phyloP scores from a whole-genome alignment of 2,888 invertebrate species.

The Ennomos quercinarius region DNA sequence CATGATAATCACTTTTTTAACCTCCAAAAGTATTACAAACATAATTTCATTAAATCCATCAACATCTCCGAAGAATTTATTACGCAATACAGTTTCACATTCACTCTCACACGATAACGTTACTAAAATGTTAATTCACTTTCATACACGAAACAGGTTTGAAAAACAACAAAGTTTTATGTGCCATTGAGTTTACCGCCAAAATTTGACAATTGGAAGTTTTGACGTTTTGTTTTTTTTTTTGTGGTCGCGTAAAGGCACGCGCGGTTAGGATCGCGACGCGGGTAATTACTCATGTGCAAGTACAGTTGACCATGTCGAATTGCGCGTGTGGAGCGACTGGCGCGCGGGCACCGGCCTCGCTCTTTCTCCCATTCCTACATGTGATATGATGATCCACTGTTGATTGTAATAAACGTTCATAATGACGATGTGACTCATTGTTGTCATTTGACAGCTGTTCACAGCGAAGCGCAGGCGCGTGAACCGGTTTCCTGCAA shows the following conservation, averaged over 20 bases:
- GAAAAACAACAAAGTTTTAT: slow-evolving; percentile 38
- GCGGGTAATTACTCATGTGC: slow-evolving; percentile 59
- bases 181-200: slow-evolving; percentile 51
- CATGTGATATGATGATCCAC: slow-evolving; percentile 69
- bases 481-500: slow-evolving; percentile 42
- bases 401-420: slow-evolving; percentile 69
- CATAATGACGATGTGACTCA: slow-evolving; percentile 47
- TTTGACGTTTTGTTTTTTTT: slow-evolving; percentile 54
- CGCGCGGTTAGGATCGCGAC: slow-evolving; percentile 27
- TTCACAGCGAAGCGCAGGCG: slow-evolving; percentile 45
- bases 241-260: slow-evolving; percentile 52
- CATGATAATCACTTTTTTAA: slow-evolving; percentile 35
- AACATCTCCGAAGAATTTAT: slow-evolving; percentile 60
- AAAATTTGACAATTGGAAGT: slow-evolving; percentile 39
- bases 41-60: slow-evolving; percentile 56
- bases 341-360: slow-evolving; percentile 74
- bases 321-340: slow-evolving; percentile 80
- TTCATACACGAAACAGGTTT: slow-evolving; percentile 74
- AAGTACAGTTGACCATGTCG: slow-evolving; percentile 81
- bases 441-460: slow-evolving; percentile 63
- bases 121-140: slow-evolving; percentile 75
- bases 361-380: slow-evolving; percentile 84
- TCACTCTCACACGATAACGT: slow-evolving; percentile 75
- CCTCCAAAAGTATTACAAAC: slow-evolving; percentile 46
- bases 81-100: slow-evolving; percentile 79